Base-by-base conservation (phyloP, 2,797 vertebrate genomes). In the Dendrocincla tyrannina region DNA sequence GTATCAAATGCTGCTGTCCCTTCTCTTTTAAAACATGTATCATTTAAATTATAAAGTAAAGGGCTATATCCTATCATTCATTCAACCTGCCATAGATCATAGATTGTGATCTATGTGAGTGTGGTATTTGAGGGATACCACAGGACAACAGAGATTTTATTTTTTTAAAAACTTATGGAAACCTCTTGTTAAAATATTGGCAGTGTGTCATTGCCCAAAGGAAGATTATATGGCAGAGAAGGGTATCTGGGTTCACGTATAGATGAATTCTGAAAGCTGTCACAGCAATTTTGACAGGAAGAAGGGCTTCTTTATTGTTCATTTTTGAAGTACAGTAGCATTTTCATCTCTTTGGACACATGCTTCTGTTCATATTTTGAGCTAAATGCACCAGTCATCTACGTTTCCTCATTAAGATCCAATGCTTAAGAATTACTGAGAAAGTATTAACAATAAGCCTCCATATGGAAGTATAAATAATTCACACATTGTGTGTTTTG, bases 391-490 rank as follows among this genome's bases (percentile, higher is more conserved):
- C 17, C 42, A 89, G 50, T 63, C 83, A 91, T 86, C 76, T 83
- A 86, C 63, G 52, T 46, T 80, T 93, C 91, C 84, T 88, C 91
- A 85, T 93, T 95, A 85, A 96, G 70, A 84, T 72, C 55, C 84
- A 92, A 44, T 1, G 3, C 87, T 97, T 85, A 95, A 88, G 77
- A 95, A 95, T 93, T 92, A 76, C 80, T 75, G 56, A 77, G 59
- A 69, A 94, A 81, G 56, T 95, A 94, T 93, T 90, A 90, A 88
- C 89, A 95, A 84, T 78, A 90, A 93, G 53, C 27, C 81, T 91
- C 91, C 83, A 89, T 85, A 74, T 76, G 94, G 95, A 95, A 85
- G 58, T 37, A 82, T 82, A 94, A 96, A 93, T 97, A 95, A 95
- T 97, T 97, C 89, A 97, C 28, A 12, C 5, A 0, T 74, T 85